Percentiles rank a stretch among this genome's conserved stretches.
Conservation (phyloP, 2,797 vertebrate genomes). For the Cetoscarus ocellatus region DNA sequence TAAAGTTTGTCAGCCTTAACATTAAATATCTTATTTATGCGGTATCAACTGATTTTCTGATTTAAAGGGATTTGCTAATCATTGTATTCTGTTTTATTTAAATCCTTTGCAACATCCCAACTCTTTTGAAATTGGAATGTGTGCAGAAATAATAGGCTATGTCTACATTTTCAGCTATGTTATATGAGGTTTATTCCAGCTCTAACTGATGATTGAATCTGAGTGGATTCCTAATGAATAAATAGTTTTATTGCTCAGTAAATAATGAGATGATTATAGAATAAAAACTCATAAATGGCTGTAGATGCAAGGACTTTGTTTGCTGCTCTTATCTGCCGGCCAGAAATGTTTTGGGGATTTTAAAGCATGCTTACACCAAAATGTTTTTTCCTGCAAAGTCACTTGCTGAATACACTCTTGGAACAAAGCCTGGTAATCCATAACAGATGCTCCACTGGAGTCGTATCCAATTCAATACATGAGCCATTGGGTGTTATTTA, state of each 20-base stretch:
- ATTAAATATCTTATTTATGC: no score
- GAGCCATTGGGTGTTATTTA: slow-evolving; percentile 78
- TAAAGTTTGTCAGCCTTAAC: no score
- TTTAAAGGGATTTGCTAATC: no score
- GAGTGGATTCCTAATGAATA: slow-evolving; percentile 3
- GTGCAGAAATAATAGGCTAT: no score
- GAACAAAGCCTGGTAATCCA: slow-evolving; percentile 81
- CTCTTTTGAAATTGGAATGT: no score
- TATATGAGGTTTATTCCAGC: no score
- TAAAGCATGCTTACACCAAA: slow-evolving; percentile 58
- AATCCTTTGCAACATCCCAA: no score
- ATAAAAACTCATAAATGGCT: slow-evolving; percentile 5
- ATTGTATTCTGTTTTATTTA: no score
- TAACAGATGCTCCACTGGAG: slow-evolving; percentile 78
- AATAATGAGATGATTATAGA: not conserved
- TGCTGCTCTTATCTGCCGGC: slow-evolving; percentile 35
- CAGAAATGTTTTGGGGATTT: slow-evolving; percentile 53
- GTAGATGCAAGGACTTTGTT: slow-evolving; percentile 4
- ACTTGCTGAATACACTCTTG: slow-evolving; percentile 63
- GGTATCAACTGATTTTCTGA: no score
- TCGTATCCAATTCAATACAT: slow-evolving; percentile 59
- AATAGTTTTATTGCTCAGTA: not conserved
- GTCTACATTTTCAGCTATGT: no score
- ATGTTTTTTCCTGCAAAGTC: slow-evolving; percentile 61
- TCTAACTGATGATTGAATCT: not conserved